Percentiles rank a stretch among this genome's conserved stretches.
Evolutionary conservation across 2,797 vertebrate species (phyloP).

Genomic region (Fratercula arctica): DNA sequence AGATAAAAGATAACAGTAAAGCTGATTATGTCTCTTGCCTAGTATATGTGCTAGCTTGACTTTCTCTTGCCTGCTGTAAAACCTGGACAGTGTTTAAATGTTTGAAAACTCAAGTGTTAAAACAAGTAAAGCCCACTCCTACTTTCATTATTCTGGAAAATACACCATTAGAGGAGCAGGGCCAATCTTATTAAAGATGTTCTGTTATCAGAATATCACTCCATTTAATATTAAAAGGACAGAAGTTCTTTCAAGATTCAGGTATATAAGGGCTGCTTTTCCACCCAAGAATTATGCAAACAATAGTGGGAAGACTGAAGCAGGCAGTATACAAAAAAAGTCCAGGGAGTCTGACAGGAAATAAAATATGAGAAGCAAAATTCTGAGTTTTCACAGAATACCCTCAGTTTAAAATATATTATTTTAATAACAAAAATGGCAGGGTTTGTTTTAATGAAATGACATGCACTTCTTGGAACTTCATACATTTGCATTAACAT

Average conservation of each 20-base stretch:
- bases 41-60: neutral
- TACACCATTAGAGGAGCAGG: neutral
- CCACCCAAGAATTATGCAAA: neutral
- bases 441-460: neutral
- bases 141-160: neutral
- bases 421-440: neutral
- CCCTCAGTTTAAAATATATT: neutral
- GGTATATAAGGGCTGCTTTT: neutral
- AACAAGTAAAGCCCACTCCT: neutral
- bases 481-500: neutral
- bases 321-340: neutral
- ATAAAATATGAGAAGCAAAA: neutral
- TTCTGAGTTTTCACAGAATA: neutral
- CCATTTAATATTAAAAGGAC: neutral
- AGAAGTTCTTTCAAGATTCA: neutral
- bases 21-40: neutral
- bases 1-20: neutral
- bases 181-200: neutral
- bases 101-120: neutral
- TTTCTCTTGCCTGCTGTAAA: neutral
- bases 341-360: neutral
- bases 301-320: neutral
- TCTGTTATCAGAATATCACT: neutral
- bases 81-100: neutral
- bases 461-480: neutral